A percentile compares a stretch with the other conserved stretches of the same genome.
Conservation (phyloP, 2,113 vertebrate genomes). For the Nothoprocta pentlandii region DNA sequence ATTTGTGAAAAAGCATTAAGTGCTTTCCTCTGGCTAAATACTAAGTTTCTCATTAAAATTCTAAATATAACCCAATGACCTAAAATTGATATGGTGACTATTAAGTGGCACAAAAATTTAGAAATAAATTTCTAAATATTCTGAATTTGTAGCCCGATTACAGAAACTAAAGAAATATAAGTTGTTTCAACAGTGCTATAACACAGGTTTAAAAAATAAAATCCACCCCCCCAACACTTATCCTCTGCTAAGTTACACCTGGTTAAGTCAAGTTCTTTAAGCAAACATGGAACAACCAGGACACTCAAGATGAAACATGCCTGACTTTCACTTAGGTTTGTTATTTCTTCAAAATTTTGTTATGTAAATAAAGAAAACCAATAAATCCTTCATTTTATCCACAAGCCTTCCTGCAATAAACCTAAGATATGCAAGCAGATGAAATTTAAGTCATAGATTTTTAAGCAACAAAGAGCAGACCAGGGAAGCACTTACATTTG, state of each 20-base stretch:
- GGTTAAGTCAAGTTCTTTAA: neutral
- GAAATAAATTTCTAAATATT: neutral
- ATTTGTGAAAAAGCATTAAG: neutral
- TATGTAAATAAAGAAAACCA: neutral
- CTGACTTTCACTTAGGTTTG: neutral
- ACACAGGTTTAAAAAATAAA: neutral
- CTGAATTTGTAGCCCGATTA: neutral
- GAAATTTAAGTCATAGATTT: neutral
- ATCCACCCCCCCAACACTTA: neutral
- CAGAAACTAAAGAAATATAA: neutral
- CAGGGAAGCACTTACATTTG: neutral
- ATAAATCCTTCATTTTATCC: neutral
- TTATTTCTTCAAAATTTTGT: neutral
- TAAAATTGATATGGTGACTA: neutral
- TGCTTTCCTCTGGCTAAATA: neutral
- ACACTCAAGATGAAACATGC: neutral
- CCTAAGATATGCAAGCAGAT: neutral
- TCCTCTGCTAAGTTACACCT: neutral
- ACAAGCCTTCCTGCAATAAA: neutral
- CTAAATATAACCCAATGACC: neutral
- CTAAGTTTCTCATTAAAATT: neutral
- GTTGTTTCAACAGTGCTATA: neutral
- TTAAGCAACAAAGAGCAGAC: neutral
- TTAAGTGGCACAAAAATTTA: neutral
- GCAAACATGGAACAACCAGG: neutral